Percentiles rank a stretch among this genome's conserved stretches.
These are phyloP conservation scores for Ardeotis arabs DNA, from an alignment of 2,113 vertebrate genomes.

Conservation along the genomic window DNA sequence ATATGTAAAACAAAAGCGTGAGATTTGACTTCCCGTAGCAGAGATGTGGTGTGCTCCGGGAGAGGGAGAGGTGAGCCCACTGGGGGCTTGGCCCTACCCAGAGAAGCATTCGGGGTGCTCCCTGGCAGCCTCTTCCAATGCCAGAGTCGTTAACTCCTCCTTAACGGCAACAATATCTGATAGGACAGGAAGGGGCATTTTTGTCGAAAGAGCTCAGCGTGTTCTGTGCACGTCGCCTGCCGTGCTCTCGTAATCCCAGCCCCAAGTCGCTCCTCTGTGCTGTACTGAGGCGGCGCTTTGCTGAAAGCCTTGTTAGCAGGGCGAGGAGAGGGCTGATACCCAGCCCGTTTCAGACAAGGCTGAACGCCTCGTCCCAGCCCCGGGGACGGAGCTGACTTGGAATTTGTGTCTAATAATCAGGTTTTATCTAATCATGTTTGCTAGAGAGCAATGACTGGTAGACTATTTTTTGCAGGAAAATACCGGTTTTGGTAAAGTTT, in stretches of 20 bases:
- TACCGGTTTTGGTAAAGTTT: fast-evolving
- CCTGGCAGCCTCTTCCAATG: fast-evolving
- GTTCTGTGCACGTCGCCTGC: fast-evolving
- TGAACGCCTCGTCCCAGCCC: not conserved
- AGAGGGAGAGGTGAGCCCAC: not conserved
- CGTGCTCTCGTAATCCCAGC: not conserved
- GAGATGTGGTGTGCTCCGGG: fast-evolving
- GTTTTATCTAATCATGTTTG: not conserved
- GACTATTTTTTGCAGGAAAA: not conserved
- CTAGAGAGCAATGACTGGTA: not conserved
- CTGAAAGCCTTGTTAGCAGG: fast-evolving
- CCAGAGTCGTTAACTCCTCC: not conserved
- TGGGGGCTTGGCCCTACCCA: fast-evolving
- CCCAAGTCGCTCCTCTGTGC: not conserved
- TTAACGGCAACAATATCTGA: not conserved
- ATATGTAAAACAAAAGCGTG: not conserved
- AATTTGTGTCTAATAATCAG: not conserved
- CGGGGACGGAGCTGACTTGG: not conserved
- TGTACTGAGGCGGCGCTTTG: fast-evolving
- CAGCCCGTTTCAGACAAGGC: not conserved
- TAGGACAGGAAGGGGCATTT: fast-evolving
- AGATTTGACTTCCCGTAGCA: fast-evolving
- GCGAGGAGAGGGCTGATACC: fast-evolving
- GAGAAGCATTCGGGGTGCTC: fast-evolving
- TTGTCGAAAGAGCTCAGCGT: not conserved